phyloP scores from a whole-genome alignment of 2,113 vertebrate species.

The Herpailurus yagouaroundi region DNA sequence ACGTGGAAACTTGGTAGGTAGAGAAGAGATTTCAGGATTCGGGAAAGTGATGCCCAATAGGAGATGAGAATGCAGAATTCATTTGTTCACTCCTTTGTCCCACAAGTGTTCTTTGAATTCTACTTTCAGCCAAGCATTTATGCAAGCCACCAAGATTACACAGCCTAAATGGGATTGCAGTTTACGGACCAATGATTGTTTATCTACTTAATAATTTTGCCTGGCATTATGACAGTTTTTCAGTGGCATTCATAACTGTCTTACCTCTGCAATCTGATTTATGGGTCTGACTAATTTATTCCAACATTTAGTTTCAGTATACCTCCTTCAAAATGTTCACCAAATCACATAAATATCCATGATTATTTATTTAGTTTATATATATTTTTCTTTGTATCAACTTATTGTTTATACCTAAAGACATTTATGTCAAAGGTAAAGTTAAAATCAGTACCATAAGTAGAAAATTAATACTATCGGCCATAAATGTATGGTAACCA shows the following conservation, averaged over 20 bases:
- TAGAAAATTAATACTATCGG: not conserved
- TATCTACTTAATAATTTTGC: not conserved
- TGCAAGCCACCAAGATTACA: not conserved
- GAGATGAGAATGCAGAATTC: not conserved
- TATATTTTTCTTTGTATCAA: not conserved
- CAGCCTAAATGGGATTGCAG: not conserved
- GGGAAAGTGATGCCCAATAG: not conserved
- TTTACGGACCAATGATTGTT: not conserved
- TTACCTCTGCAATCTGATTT: not conserved
- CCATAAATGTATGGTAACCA: not conserved
- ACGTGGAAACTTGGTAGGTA: not conserved
- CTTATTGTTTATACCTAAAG: not conserved
- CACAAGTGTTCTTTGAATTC: not conserved
- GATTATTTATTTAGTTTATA: not conserved
- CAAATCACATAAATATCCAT: not conserved
- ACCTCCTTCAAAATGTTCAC: not conserved
- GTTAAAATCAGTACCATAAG: not conserved
- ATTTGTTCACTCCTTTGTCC: not conserved
- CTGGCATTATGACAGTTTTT: not conserved
- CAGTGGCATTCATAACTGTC: not conserved
- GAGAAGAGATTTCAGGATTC: not conserved
- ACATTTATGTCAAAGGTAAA: not conserved
- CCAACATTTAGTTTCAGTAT: not conserved
- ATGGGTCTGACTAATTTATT: not conserved
- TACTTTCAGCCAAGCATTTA: not conserved